phyloP scores from a whole-genome alignment of 2,113 vertebrate species.

The Erpornis zantholeuca region DNA sequence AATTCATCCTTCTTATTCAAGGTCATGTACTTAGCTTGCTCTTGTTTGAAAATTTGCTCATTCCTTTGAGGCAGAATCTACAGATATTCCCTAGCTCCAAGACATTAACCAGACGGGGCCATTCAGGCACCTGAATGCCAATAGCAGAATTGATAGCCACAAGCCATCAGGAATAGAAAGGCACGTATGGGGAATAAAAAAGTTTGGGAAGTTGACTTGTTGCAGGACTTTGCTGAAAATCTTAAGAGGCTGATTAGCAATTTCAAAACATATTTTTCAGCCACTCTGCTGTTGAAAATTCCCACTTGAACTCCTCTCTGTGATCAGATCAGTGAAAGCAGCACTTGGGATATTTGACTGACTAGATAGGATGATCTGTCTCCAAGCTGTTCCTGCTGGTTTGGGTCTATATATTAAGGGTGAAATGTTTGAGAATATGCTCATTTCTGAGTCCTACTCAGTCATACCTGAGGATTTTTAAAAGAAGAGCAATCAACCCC shows the following conservation, averaged over 20 bases:
- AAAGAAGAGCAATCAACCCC: background rate
- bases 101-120: background rate
- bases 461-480: background rate
- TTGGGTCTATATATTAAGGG: background rate
- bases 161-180: background rate
- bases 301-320: background rate
- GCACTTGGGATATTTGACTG: accelerated
- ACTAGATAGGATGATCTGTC: background rate
- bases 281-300: background rate
- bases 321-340: background rate
- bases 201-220: background rate
- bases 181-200: background rate
- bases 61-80: background rate
- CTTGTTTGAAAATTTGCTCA: background rate
- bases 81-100: background rate
- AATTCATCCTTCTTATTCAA: background rate
- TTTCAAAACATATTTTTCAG: background rate
- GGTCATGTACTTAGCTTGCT: background rate
- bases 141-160: background rate
- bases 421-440: background rate
- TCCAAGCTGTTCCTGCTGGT: background rate
- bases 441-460: background rate
- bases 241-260: background rate
- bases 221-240: background rate
- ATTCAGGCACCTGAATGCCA: background rate